Evolutionary conservation across 2,113 vertebrate genomes (phyloP).

Genomic region (Boleophthalmus pectinirostris): DNA sequence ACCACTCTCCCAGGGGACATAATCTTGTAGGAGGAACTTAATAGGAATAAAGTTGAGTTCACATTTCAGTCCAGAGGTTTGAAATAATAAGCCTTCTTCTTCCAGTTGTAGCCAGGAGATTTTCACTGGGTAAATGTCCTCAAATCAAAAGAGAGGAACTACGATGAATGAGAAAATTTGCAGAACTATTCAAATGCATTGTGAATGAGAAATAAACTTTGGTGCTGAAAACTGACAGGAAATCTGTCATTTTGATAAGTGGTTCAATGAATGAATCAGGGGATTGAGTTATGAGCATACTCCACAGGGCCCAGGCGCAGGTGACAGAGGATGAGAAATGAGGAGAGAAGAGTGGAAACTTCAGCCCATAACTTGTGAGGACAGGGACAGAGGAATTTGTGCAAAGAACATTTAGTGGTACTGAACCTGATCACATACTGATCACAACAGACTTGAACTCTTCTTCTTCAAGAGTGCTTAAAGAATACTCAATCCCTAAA

Average conservation of each 20-base stretch:
- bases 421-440: neutral
- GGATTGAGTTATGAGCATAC: neutral
- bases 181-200: neutral
- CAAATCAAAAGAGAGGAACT: neutral
- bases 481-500: too few species aligned
- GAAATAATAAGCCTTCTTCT: neutral
- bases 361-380: neutral
- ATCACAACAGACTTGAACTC: too few species aligned
- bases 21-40: neutral
- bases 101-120: neutral
- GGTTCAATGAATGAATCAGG: neutral
- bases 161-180: slow-evolving; percentile 5
- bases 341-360: neutral
- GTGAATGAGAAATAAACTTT: neutral
- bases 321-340: slow-evolving; percentile 1
- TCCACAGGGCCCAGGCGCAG: neutral
- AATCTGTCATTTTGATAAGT: slow-evolving; percentile 1
- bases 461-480: neutral
- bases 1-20: neutral
- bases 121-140: slow-evolving; percentile 3
- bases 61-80: neutral
- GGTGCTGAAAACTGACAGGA: neutral
- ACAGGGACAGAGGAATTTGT: neutral
- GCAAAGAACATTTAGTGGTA: neutral
- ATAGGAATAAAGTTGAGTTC: neutral